phyloP scores from a whole-genome alignment of 2,888 invertebrate species.

The Caenorhabditis plicata region DNA sequence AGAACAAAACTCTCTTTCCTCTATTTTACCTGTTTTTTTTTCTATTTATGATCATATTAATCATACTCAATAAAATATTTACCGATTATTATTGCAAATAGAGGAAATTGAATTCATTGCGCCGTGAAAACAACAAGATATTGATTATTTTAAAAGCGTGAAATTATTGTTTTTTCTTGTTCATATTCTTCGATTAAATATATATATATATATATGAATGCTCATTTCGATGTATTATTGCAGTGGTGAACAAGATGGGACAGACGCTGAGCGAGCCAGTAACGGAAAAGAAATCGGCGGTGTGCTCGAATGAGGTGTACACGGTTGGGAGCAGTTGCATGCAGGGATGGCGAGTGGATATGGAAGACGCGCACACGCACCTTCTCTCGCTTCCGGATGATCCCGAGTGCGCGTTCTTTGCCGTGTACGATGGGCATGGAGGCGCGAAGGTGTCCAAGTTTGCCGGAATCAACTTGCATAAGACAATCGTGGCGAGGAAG shows the following conservation, averaged over 20 bases:
- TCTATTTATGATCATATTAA: no score
- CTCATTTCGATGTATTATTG: no score
- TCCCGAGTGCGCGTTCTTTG: conserved; percentile 88
- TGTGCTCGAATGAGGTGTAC: conserved; percentile 53
- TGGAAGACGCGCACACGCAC: conserved; percentile 99
- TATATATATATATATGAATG: no score
- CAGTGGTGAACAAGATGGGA: conserved; percentile 80
- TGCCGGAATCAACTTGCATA: conserved; percentile 91
- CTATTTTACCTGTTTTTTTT: no score
- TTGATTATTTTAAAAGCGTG: no score
- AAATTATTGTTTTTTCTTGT: no score
- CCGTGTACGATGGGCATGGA: conserved; percentile 93
- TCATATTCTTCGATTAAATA: no score
- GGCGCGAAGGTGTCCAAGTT: conserved; percentile 77
- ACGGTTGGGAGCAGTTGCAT: conserved; percentile 92
- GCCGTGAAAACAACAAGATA: no score
- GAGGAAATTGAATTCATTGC: no score
- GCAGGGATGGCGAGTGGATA: conserved; percentile 97
- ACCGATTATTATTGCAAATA: no score
- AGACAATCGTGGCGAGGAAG: conserved; percentile 77
- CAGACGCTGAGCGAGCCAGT: conserved; percentile 95
- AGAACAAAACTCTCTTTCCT: no score
- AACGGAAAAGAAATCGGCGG: conserved; percentile 71
- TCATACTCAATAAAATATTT: no score
- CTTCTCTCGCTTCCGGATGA: conserved; percentile 83